These are phyloP conservation scores for Melanotaenia maccullochi DNA, from an alignment of 2,797 vertebrate species.

Conservation along the genomic window DNA sequence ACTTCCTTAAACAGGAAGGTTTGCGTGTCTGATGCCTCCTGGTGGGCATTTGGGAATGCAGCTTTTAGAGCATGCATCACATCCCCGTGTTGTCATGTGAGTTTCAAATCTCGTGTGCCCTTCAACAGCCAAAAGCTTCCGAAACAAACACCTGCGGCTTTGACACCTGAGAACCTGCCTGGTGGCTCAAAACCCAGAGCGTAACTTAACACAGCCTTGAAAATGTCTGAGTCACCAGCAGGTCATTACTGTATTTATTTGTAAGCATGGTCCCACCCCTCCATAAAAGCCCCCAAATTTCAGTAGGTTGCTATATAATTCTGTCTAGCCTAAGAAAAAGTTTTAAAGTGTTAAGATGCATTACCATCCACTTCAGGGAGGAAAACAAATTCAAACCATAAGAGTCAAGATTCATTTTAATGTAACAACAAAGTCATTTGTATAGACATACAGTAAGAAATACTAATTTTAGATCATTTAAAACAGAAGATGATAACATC, in stretches of 20 bases:
- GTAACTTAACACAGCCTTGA: slow-evolving; percentile 44
- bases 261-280: neutral
- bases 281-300: neutral
- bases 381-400: neutral
- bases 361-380: neutral
- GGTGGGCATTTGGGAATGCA: slow-evolving; percentile 49
- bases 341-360: neutral
- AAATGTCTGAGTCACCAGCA: slow-evolving; percentile 31
- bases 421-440: slow-evolving; percentile 71
- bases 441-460: slow-evolving; percentile 75
- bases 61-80: neutral
- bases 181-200: slow-evolving; percentile 35
- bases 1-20: neutral
- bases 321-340: neutral
- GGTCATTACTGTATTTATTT: slow-evolving; percentile 1
- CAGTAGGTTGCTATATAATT: neutral
- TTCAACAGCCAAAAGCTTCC: slow-evolving; percentile 52
- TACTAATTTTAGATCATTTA: slow-evolving; percentile 68
- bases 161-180: slow-evolving; percentile 64
- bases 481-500: slow-evolving; percentile 53
- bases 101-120: slow-evolving; percentile 59
- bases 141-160: slow-evolving; percentile 58
- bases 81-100: slow-evolving; percentile 42
- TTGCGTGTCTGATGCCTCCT: slow-evolving; percentile 65
- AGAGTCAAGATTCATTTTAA: slow-evolving; percentile 70